Base-by-base conservation (phyloP, 2,797 vertebrate species). In the Brachymystax lenok region DNA sequence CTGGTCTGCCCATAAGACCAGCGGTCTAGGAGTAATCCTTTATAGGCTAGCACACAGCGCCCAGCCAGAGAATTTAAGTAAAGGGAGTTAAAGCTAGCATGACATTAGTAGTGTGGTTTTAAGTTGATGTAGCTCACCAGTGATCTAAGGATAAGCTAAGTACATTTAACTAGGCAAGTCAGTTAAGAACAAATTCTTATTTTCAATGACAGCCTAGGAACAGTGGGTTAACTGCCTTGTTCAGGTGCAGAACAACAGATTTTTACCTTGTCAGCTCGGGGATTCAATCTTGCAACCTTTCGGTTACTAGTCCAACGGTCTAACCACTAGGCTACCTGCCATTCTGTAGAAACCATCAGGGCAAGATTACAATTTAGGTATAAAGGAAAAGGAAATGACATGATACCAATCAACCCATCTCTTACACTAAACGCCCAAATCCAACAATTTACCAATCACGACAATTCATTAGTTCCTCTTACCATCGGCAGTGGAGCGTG, bases 401-500 rank as follows among this genome's bases (percentile, higher is more conserved):
- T 10, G 5, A 1, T 46, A 46, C 10, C 40, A 46, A 46, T 46
- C 10, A 69, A 69, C 30, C 21, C 27, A 27, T 66, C 21, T 66
- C 63, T 46, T 46, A 46, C 7, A 69, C 33, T 69, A 40, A 69
- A 46, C 8, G 5, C 17, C 68, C 10, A n/a, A 46, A 46, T n/a
- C 27, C 63, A 21, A 66, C 63, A 66, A 40, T 35, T 33, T 17
- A 69, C 33, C 14, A n/a, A 46, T 30, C 5, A 8, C 51, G 12
- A 16, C n/a, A 21, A 12, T 35, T 17, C 10, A 12, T 74, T 5
- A 10, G 54, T 59, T 30, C 8, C 67, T 10, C 95, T 94, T 89
- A 99, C 97, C 95, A 0, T 98, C 97, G 0, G 94, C 90, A 81
- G 95, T 92, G 16, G 96, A 95, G 79, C 97, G 96, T 3, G 97